Conservation (phyloP, 1,140 invertebrate species). For the Paraescarpia echinospica region DNA sequence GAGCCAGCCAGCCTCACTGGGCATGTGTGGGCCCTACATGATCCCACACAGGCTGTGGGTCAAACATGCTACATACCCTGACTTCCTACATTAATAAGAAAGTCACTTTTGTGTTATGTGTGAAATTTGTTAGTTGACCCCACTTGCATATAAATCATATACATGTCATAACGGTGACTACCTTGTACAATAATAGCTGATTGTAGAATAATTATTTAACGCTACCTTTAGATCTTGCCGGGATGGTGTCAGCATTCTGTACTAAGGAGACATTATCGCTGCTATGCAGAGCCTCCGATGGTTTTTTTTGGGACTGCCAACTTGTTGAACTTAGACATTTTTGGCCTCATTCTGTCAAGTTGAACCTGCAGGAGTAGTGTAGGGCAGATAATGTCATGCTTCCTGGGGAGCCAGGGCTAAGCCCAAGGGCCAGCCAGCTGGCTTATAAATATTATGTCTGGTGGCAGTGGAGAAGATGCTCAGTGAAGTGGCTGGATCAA, state of each 20-base stretch:
- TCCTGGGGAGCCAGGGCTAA: background rate
- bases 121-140: too few species aligned
- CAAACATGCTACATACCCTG: too few species aligned
- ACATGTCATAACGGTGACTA: too few species aligned
- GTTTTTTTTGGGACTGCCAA: background rate
- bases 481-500: background rate
- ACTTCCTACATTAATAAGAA: too few species aligned
- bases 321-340: background rate
- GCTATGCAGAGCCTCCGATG: background rate
- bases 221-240: too few species aligned
- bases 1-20: background rate
- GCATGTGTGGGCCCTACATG: too few species aligned
- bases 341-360: background rate
- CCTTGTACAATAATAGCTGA: too few species aligned
- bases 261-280: background rate
- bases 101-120: too few species aligned
- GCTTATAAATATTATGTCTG: background rate
- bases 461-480: background rate
- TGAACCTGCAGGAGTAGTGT: background rate
- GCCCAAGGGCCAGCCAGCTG: background rate
- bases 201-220: too few species aligned
- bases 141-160: too few species aligned
- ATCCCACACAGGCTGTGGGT: too few species aligned
- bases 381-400: background rate
- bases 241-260: background rate